Percentiles rank a stretch among this genome's conserved stretches.
Evolutionary conservation across 2,113 vertebrate genomes (phyloP).

Genomic region (Hypomesus transpacificus): DNA sequence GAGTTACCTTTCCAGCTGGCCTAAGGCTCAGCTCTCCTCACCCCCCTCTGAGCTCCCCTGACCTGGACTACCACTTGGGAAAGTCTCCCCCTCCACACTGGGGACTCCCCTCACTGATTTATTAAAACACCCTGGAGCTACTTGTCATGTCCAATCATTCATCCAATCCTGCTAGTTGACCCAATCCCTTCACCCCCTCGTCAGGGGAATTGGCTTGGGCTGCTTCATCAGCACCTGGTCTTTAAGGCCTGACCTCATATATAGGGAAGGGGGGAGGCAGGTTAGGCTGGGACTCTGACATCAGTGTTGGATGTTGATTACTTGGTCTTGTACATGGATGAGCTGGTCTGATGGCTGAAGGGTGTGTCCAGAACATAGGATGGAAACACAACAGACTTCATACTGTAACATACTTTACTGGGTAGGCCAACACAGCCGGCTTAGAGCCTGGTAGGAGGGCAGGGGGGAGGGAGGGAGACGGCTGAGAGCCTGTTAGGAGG

Average conservation of each 20-base stretch:
- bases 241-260: conserved; percentile 19
- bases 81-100: background rate
- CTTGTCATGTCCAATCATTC: conserved; percentile 15
- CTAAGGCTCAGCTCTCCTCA: background rate
- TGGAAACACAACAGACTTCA: background rate
- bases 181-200: background rate
- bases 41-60: background rate
- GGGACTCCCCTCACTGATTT: conserved; percentile 9
- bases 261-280: background rate
- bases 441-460: background rate
- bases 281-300: conserved; percentile 8
- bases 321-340: background rate
- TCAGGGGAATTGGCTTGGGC: background rate
- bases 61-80: background rate
- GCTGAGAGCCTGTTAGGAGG: conserved; percentile 9
- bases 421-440: background rate
- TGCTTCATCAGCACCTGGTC: conserved; percentile 13
- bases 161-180: background rate
- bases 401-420: background rate
- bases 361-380: too few species aligned
- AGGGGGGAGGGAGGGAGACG: conserved; percentile 19
- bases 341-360: background rate
- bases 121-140: conserved; percentile 3
- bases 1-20: background rate
- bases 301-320: conserved; percentile 28